phyloP scores from a whole-genome alignment of 1,140 invertebrate genomes.

The Ceratina japonica region DNA sequence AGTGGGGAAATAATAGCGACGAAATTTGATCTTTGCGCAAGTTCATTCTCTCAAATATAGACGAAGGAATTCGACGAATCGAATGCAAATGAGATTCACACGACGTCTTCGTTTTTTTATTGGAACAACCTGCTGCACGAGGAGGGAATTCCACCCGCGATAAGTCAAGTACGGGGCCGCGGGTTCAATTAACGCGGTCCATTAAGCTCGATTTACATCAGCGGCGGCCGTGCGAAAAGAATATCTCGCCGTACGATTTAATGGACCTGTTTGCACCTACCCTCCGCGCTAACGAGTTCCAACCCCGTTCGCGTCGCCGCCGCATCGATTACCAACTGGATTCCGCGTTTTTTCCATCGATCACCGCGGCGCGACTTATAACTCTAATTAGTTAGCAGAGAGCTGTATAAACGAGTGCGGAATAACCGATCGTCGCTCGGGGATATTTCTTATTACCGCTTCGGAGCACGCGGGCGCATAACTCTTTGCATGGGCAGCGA shows the following conservation, averaged over 20 bases:
- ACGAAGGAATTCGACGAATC: background rate
- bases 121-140: slow-evolving; percentile 35
- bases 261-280: slow-evolving; percentile 67
- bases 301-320: background rate
- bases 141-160: slow-evolving; percentile 55
- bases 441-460: background rate
- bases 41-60: too few species aligned
- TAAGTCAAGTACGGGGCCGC: slow-evolving; percentile 52
- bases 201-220: slow-evolving; percentile 66
- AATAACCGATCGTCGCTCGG: too few species aligned
- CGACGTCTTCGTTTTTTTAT: slow-evolving; percentile 28
- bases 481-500: too few species aligned
- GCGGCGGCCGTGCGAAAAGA: slow-evolving; percentile 58
- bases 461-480: background rate
- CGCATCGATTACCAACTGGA: slow-evolving; percentile 29
- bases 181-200: slow-evolving; percentile 63
- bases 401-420: too few species aligned
- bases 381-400: slow-evolving; percentile 6
- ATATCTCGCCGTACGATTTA: slow-evolving; percentile 60
- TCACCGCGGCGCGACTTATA: background rate
- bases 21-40: too few species aligned
- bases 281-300: slow-evolving; percentile 55
- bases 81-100: slow-evolving; percentile 26
- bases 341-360: background rate
- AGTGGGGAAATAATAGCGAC: too few species aligned